Evolutionary conservation across 35 echinoderm and acorn worm genomes (phyloP).

Genomic region (Chiridota heheva): DNA sequence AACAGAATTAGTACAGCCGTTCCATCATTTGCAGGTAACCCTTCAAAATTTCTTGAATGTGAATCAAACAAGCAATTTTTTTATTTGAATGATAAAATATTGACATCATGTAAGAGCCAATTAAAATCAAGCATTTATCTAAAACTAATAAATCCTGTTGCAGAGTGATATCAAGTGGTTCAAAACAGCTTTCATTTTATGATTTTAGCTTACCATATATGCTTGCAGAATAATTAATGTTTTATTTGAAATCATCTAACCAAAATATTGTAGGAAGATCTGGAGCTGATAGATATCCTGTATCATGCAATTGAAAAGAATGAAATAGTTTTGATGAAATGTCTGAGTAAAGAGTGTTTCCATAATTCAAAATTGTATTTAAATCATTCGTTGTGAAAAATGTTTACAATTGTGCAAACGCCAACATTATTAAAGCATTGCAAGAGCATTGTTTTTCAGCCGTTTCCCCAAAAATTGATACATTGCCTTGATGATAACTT

Average conservation of each 20-base stretch:
- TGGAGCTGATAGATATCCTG: neutral
- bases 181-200: neutral
- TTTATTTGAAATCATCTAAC: neutral
- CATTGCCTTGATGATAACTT: slow-evolving; percentile 15
- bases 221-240: neutral
- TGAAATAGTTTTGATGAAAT: neutral
- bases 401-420: neutral
- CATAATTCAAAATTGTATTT: slow-evolving; percentile 2
- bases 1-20: neutral
- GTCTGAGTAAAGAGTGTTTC: neutral
- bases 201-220: slow-evolving; percentile 1
- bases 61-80: slow-evolving; percentile 3
- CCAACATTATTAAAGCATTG: slow-evolving; percentile 16
- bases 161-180: neutral
- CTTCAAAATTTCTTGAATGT: neutral
- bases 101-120: slow-evolving; percentile 1
- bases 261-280: neutral
- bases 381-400: slow-evolving; percentile 6
- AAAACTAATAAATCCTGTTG: neutral
- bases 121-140: neutral
- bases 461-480: slow-evolving; percentile 1
- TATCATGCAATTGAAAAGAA: neutral
- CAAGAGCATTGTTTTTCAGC: slow-evolving; percentile 23
- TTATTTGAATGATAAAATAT: neutral
- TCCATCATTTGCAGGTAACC: neutral